phyloP scores from a whole-genome alignment of 2,888 invertebrate genomes.

The Periphyllus acericola region DNA sequence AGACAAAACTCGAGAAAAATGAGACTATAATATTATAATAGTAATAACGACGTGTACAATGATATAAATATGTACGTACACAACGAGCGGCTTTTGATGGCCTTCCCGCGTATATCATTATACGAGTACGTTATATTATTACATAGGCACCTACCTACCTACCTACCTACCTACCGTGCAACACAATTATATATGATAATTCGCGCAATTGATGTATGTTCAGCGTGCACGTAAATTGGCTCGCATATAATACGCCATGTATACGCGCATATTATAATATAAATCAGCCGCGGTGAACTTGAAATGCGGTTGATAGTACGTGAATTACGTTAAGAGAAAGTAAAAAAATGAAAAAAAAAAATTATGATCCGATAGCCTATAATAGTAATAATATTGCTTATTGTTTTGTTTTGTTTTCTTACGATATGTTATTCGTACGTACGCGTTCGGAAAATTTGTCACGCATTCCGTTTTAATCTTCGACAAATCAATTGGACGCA shows the following conservation, averaged over 20 bases:
- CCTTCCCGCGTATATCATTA: neutral
- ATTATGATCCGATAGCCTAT: neutral
- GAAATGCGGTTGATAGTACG: constrained; percentile 11
- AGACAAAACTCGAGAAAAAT: neutral
- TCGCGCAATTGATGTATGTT: constrained; percentile 6
- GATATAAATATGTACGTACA: neutral
- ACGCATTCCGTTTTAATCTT: constrained; percentile 27
- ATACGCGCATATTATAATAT: neutral
- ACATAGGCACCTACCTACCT: neutral
- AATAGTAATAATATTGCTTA: neutral
- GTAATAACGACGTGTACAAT: neutral
- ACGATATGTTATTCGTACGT: neutral
- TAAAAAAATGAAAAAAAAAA: too few species aligned
- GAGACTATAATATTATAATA: neutral
- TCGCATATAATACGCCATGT: too few species aligned
- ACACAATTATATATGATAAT: constrained; percentile 38
- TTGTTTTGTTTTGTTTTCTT: neutral
- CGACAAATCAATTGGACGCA: constrained; percentile 18
- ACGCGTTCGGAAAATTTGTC: neutral
- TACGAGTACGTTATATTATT: neutral
- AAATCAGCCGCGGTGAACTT: constrained; percentile 31
- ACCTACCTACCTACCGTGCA: neutral
- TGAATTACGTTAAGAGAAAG: constrained; percentile 18
- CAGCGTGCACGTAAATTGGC: constrained; percentile 32
- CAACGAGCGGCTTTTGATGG: neutral